A percentile compares a stretch with the other conserved stretches of the same genome.
These are phyloP conservation scores for Lucilia cuprina DNA, from an alignment of 1,140 invertebrate species.

Conservation along the genomic window DNA sequence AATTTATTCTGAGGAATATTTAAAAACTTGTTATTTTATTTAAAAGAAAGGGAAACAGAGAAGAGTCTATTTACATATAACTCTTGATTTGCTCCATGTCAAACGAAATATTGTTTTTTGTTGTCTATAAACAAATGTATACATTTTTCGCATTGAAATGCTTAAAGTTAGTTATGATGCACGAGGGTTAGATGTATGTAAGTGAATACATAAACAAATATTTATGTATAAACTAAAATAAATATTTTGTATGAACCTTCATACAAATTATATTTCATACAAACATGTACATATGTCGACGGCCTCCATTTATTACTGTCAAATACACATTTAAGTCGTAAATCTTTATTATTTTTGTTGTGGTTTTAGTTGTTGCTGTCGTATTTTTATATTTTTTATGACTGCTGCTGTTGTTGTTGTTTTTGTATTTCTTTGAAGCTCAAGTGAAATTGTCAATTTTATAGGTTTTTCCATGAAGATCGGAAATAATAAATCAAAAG, in stretches of 20 bases:
- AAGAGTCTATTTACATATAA: background rate
- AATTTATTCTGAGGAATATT: background rate
- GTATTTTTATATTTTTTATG: background rate
- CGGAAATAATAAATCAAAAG: constrained; percentile 29
- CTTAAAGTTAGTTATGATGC: too few relatives aligned
- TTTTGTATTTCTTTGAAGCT: background rate
- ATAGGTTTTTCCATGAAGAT: constrained; percentile 11
- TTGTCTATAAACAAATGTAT: too few relatives aligned
- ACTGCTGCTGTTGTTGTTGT: too few relatives aligned
- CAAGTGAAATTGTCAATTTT: constrained; percentile 12
- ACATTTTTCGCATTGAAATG: too few relatives aligned
- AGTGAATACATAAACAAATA: background rate
- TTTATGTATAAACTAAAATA: background rate
- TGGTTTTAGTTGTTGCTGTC: background rate
- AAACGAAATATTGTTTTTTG: too few relatives aligned
- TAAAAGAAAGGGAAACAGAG: background rate
- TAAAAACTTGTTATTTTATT: background rate
- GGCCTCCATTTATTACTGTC: background rate
- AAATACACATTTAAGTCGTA: constrained; percentile 6
- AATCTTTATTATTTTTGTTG: constrained; percentile 24
- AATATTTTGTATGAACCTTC: background rate
- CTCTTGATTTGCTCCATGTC: too few relatives aligned
- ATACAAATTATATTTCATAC: background rate
- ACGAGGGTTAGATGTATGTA: background rate
- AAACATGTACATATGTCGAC: background rate